These are phyloP conservation scores for Argyresthia goedartella DNA, from an alignment of 2,888 invertebrate genomes.

Conservation along the genomic window DNA sequence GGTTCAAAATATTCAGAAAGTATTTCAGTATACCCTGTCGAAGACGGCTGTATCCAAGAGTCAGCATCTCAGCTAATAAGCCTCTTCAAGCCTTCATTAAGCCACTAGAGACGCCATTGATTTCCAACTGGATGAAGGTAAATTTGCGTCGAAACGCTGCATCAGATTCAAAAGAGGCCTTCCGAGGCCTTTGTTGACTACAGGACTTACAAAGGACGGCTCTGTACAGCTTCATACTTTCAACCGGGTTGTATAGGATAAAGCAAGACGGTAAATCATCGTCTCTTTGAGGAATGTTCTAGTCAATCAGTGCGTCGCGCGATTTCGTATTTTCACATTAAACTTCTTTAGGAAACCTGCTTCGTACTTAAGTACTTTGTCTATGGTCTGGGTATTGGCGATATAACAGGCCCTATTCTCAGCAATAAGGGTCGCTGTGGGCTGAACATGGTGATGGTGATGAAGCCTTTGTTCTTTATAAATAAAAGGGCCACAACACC, in stretches of 20 bases:
- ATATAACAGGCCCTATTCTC: too few species aligned
- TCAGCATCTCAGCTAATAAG: conserved; percentile 47
- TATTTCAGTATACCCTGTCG: not conserved
- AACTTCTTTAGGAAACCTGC: too few species aligned
- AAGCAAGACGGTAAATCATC: not conserved
- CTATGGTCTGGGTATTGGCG: too few species aligned
- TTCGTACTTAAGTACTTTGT: too few species aligned
- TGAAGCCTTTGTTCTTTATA: too few species aligned
- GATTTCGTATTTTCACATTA: too few species aligned
- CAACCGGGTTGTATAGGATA: not conserved
- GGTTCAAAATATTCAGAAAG: too few species aligned
- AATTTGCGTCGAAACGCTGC: conserved; percentile 36
- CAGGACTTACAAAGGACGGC: conserved; percentile 31
- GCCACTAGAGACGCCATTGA: conserved; percentile 43
- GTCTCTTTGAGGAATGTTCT: not conserved
- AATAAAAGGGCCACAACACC: too few species aligned
- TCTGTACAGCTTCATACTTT: conserved; percentile 19
- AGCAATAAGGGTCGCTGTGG: too few species aligned
- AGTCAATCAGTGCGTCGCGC: too few species aligned
- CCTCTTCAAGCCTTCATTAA: conserved; percentile 52
- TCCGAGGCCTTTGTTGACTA: conserved; percentile 15
- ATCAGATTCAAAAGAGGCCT: conserved; percentile 38
- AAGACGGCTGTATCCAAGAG: conserved; percentile 13
- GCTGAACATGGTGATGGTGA: too few species aligned
- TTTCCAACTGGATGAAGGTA: conserved; percentile 50